phyloP scores from a whole-genome alignment of 23 tunicate genomes.

The Styela plicata region DNA sequence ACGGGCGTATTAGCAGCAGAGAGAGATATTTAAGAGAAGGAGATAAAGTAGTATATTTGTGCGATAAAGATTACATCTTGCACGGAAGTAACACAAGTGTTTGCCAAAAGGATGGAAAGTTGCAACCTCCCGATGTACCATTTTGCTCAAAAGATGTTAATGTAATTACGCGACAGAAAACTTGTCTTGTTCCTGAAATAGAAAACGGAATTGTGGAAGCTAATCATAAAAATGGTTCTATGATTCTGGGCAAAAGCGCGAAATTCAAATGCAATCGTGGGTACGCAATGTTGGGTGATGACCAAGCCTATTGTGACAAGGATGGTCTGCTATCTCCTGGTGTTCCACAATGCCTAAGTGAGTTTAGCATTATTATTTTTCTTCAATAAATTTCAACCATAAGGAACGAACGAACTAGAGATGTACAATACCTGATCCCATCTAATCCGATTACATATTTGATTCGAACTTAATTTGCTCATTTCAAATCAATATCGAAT shows the following conservation, averaged over 20 bases:
- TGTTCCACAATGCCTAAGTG: background rate
- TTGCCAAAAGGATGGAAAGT: background rate
- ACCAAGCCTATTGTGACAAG: background rate
- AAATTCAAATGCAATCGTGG: background rate
- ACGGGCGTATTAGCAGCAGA: background rate
- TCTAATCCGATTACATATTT: no score
- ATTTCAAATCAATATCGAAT: no score
- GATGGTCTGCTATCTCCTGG: background rate
- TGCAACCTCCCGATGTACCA: background rate
- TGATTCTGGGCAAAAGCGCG: background rate
- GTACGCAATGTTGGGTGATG: background rate
- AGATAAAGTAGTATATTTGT: background rate
- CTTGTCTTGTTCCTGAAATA: background rate
- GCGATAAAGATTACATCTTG: background rate
- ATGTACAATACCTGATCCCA: no score
- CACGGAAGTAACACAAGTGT: background rate
- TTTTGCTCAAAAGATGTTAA: background rate
- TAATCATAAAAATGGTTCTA: background rate
- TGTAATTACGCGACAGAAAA: background rate
- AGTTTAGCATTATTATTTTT: background rate
- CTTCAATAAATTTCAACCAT: background rate
- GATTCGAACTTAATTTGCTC: no score
- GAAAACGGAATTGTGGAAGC: background rate
- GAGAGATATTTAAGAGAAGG: constrained; percentile 5
- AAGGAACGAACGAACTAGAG: no score